Evolutionary conservation across 1,140 invertebrate species (phyloP), one percentile per base, ranked within the genome.

Genomic region (Phthorimaea operculella): DNA sequence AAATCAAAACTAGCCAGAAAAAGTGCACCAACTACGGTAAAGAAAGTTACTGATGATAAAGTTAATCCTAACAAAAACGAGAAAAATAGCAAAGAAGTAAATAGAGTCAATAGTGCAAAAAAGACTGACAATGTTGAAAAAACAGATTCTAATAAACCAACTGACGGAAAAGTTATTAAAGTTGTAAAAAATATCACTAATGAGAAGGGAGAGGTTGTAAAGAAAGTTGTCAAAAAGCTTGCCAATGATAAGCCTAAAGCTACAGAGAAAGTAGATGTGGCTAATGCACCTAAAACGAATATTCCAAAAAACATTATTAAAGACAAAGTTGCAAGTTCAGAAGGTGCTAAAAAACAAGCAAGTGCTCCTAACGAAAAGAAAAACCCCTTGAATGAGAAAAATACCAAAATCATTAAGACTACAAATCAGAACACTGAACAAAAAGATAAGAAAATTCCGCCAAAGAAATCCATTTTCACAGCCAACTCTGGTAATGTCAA

Each of bases 141-240:
- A 51, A 48, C 42, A 53, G 36, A 49, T 34, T 33, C 53, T 48
- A 49, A 48, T 57, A 57, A 54, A 54, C 15, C 45, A 54, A 62
- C 45, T 51, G 42, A 12, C 21, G 55, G 52, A 52, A 61, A 61
- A 52, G 56, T 52, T 53, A 53, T 52, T 33, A 55, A 51, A 51
- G 14, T 12, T 14, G 15, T 47, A 17, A 47, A 47, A 16, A 15
- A 47, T 14, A 17, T 14, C 11, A 47, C 8, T 4, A 47, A 47
- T 16, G 44, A 47, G 15, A 17, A 47, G 8, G n/a, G 14, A n/a
- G 16, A 47, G 16, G 4, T 47, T 16, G 15, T 47, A 9, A 47
- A 47, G 15, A 47, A 47, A 47, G 44, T 47, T 47, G 16, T 47
- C 15, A 52, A 52, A 39, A 36, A 17, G 51, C 9, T 51, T 51